A percentile compares a stretch with the other conserved stretches of the same genome.
Evolutionary conservation across 2,797 vertebrate species (phyloP).

Genomic region (Urocyon cinereoargenteus): DNA sequence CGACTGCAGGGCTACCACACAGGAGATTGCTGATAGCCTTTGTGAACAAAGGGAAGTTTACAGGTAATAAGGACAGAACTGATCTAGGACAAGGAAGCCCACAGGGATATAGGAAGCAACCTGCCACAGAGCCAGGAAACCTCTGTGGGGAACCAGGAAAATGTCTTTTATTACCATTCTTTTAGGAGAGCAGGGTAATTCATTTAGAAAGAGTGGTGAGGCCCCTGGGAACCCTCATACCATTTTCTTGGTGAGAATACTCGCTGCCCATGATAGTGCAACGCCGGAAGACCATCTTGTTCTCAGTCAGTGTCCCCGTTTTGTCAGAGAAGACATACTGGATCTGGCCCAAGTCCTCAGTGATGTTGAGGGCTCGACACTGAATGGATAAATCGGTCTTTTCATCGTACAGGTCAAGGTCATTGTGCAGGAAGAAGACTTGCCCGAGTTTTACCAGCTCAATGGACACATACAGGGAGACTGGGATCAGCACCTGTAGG

Average conservation of each 20-base stretch:
- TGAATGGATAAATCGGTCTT: slow-evolving; percentile 91
- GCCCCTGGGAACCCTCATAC: slow-evolving; percentile 84
- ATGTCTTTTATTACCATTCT: neutral
- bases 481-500: slow-evolving; percentile 95
- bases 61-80: neutral
- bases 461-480: slow-evolving; percentile 96
- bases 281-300: slow-evolving; percentile 98
- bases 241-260: slow-evolving; percentile 96
- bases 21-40: neutral
- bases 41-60: neutral
- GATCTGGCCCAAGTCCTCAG: slow-evolving; percentile 98
- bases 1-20: neutral
- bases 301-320: slow-evolving; percentile 98
- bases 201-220: neutral
- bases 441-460: slow-evolving; percentile 96
- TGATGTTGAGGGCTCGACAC: slow-evolving; percentile 96
- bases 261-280: slow-evolving; percentile 95
- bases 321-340: slow-evolving; percentile 98
- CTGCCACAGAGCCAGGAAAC: neutral
- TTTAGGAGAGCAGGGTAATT: neutral
- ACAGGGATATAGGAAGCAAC: neutral
- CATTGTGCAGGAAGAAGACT: slow-evolving; percentile 95
- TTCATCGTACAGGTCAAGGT: slow-evolving; percentile 95
- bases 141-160: neutral
- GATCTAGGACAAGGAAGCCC: neutral